phyloP scores from a whole-genome alignment of 2,797 vertebrate genomes.

The Ambastaia sidthimunki region DNA sequence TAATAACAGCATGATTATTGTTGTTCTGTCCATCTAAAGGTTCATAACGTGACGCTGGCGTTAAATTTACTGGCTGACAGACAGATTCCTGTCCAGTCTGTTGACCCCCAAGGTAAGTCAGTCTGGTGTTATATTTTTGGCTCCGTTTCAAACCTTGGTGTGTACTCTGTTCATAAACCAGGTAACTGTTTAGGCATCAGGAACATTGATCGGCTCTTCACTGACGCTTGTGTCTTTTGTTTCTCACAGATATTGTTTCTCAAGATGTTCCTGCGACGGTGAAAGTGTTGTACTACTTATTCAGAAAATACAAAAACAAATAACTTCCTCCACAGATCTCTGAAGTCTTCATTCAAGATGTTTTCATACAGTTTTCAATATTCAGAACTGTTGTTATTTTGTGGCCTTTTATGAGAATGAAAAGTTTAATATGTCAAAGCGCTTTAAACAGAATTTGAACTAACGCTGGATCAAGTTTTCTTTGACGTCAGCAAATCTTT shows the following conservation, averaged over 20 bases:
- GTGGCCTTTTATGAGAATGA: slow-evolving; percentile 23
- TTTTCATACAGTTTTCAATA: neutral
- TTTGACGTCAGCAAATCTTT: slow-evolving; percentile 15
- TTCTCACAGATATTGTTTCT: slow-evolving; percentile 85
- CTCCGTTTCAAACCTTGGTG: neutral
- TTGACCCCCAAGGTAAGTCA: slow-evolving; percentile 86
- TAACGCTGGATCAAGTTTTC: neutral
- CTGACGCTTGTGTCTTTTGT: slow-evolving; percentile 42
- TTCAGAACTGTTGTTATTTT: neutral
- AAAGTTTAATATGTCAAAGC: neutral
- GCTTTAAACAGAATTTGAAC: neutral
- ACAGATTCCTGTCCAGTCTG: slow-evolving; percentile 71
- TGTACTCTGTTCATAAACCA: no score
- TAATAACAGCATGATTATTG: neutral
- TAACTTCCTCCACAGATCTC: slow-evolving; percentile 10
- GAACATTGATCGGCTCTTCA: slow-evolving; percentile 3
- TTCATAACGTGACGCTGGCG: slow-evolving; percentile 89
- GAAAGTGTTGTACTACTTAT: slow-evolving; percentile 85
- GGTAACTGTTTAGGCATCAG: no score
- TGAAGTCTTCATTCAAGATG: neutral
- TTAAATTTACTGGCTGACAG: slow-evolving; percentile 83
- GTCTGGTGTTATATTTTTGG: neutral
- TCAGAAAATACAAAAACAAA: slow-evolving; percentile 80
- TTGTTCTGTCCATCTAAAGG: slow-evolving; percentile 70
- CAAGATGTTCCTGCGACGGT: slow-evolving; percentile 80